Evolutionary conservation across 1,140 invertebrate genomes (phyloP), one percentile per base, ranked within the genome.

Genomic region (Drosophila erecta): DNA sequence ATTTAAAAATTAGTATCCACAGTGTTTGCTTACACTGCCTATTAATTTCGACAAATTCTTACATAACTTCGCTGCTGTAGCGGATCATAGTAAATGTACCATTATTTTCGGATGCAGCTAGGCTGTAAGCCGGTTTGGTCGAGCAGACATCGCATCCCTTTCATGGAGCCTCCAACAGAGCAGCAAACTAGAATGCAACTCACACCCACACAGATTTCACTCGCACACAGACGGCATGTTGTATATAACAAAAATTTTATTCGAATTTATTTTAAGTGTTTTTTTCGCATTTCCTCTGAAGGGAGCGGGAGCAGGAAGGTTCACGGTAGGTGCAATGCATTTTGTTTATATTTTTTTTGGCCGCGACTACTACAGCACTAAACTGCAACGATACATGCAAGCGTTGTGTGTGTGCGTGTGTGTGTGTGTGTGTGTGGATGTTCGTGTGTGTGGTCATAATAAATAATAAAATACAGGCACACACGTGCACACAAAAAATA

Each of bases 201-300:
- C 44, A 40, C 40, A 50, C 22, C 20, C 14, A 20, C 14, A 44
- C 7, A 41, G 46, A 53, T 3, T 15, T 37, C 17, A 15, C 37
- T 27, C 27, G 24, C 62, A 60, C 40, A 81, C 58, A 59, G 30
- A 4, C 51, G 33, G 57, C 70, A 58, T 75, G 50, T 81, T 83
- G 79, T 87, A 87, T 87, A 87, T 86, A 79, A 74, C 74, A 76
- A 59, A 51, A 61, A 87, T 86, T 87, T 81, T 86, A 87, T 87
- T 81, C 79, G 69, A 87, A 87, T 87, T 79, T 87, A 87, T 86
- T 85, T 85, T 77, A 77, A 64, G 81, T 74, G 50, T 59, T 81
- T 86, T 85, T 87, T 74, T 60, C 41, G 38, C 47, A 44, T 58
- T 54, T 41, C 49, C 24, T 30, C 20, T 41, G 27, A 12, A 2